Base-by-base conservation (phyloP, 2,113 vertebrate genomes). In the Scomber colias region DNA sequence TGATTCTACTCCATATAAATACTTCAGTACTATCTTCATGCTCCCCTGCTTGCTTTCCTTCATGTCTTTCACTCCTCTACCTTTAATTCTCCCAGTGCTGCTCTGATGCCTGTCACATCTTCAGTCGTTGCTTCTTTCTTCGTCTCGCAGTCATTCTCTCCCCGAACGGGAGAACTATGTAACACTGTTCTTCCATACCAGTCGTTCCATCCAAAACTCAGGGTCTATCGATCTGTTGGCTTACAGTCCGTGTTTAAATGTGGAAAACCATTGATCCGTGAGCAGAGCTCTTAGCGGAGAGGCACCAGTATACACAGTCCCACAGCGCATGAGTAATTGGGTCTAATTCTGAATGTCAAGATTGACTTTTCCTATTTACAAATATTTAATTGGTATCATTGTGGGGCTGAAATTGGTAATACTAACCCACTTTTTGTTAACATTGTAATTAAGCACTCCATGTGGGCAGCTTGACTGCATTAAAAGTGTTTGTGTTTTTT, bases 171-270 rank as follows among this genome's bases (percentile, higher is more conserved):
- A 55, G 27, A 64, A 27, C 48, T 10, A n/a, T 44, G 45, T 76
- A 50, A 30, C 49, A 46, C 9, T n/a, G 21, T 35, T 74, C 2
- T 17, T 80, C 45, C 46, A 1, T 45, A 48, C 35, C 31, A 19
- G n/a, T 81, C 1, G 3, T 54, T 85, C 45, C 40, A 3, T 70
- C 80, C 79, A 46, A 82, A 83, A 76, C 71, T 69, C 56, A 0
- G 30, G 44, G 44, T 60, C 35, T 44, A 86, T 91, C 0, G 81
- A 91, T 91, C 84, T 82, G 88, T 84, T 79, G 79, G 46, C 44
- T 56, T 60, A 11, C 71, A 31, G 64, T 57, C 35, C 54, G 10
- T 75, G 84, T 86, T 56, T 83, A 83, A 83, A 79, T 79, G 80
- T 83, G 86, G 70, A 84, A 84, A 49, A 24, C 0, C 64, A 89